Conservation (phyloP, 2,797 vertebrate species). For the Poecilia gillii region DNA sequence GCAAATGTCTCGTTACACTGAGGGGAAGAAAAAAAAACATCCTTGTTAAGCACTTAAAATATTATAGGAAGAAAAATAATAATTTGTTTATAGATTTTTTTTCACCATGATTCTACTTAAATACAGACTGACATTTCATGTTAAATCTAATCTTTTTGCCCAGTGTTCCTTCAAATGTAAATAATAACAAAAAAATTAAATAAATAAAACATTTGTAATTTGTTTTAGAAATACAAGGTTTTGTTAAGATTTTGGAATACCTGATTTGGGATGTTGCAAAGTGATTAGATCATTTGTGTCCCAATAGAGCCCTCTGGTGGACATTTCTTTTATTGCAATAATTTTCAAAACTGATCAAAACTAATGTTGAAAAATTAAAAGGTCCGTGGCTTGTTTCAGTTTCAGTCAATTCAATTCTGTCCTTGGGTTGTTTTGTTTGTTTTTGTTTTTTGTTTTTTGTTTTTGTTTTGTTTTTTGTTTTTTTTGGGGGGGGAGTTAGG, state of each 20-base stretch:
- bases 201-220: neutral
- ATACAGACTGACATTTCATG: neutral
- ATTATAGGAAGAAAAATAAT: neutral
- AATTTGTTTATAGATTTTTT: neutral
- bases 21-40: neutral
- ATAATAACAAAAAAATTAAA: too few relatives aligned
- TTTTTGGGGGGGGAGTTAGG: neutral
- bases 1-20: neutral
- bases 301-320: slow-evolving; percentile 56
- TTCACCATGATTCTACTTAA: neutral
- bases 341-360: neutral
- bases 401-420: neutral
- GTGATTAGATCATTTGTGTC: neutral
- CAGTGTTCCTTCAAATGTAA: neutral
- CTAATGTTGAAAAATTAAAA: neutral
- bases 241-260: neutral
- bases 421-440: too few relatives aligned
- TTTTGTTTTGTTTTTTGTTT: neutral
- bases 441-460: neutral
- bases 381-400: neutral
- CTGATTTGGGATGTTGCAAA: neutral
- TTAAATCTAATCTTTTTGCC: neutral
- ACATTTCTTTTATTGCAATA: slow-evolving; percentile 5
- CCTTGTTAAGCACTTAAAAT: neutral
- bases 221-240: neutral